phyloP scores from a whole-genome alignment of 2,888 invertebrate species.

The Drosophila mimetica region DNA sequence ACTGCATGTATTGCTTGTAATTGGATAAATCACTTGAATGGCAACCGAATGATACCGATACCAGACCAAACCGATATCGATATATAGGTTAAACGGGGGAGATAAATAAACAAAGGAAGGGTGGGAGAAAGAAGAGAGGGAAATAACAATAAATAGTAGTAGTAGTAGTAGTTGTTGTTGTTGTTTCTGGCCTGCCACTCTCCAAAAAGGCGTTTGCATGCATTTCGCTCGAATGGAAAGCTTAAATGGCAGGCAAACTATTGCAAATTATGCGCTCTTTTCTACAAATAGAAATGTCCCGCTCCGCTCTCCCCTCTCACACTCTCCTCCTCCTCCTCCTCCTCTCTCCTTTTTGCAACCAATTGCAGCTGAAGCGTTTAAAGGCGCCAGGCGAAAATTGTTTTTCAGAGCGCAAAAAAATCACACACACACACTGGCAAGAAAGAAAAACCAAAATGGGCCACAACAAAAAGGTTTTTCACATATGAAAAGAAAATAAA shows the following conservation, averaged over 20 bases:
- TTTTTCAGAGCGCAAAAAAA: slow-evolving; percentile 55
- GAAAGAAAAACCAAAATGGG: slow-evolving; percentile 44
- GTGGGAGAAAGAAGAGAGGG: not conserved
- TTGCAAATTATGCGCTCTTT: slow-evolving; percentile 73
- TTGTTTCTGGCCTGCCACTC: slow-evolving; percentile 1
- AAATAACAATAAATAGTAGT: slow-evolving; percentile 12
- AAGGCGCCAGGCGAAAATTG: slow-evolving; percentile 54
- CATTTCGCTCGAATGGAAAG: slow-evolving; percentile 62
- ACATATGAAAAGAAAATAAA: slow-evolving; percentile 4
- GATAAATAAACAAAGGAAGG: slow-evolving; percentile 24
- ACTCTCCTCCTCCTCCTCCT: slow-evolving; percentile 3
- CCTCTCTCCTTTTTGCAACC: not conserved
- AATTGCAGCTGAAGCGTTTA: slow-evolving; percentile 61
- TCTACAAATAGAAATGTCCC: slow-evolving; percentile 72
- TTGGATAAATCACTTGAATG: not conserved
- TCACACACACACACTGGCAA: slow-evolving; percentile 27
- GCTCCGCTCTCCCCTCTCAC: slow-evolving; percentile 4
- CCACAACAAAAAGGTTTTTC: slow-evolving; percentile 38
- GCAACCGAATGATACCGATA: not conserved
- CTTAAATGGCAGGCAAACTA: slow-evolving; percentile 65
- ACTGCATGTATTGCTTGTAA: not conserved
- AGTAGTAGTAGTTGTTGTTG: not conserved
- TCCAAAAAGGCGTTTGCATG: slow-evolving; percentile 41
- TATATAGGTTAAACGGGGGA: slow-evolving; percentile 19
- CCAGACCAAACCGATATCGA: slow-evolving; percentile 1